Base-by-base conservation (phyloP, 2,888 invertebrate species). In the Pecten maximus region DNA sequence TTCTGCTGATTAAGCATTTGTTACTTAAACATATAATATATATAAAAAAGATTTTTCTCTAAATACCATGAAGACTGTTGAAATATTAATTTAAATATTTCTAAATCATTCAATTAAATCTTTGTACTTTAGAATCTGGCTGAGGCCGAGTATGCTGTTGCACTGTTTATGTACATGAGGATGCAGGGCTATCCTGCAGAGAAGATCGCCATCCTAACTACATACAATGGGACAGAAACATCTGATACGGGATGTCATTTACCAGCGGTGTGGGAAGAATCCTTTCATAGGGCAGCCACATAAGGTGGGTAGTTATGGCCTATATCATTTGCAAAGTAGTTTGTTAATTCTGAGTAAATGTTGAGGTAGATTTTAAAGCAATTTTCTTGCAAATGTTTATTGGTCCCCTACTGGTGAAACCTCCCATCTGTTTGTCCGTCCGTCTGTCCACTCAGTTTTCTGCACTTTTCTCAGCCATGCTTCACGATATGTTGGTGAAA, bases 141-240 rank as follows among this genome's bases (percentile, higher is more conserved):
- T n/a, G 97, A 97, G 96, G 97, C 97, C 10, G 97, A 99, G 96
- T 99, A 99, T 97, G 98, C 99, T 93, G 99, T 99, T 0, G 99
- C 99, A 0, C 98, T 99, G 39, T 99, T 98, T 96, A 99, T 99
- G 99, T 99, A 98, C 96, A 99, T 99, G 99, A 97, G 99, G 48
- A 97, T 99, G 44, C 97, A 99, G 60, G 99, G 99, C 0, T 99
- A 99, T 97, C 99, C 99, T 0, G 98, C 99, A 0, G 98, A 98
- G 92, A 99, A 99, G 97, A 99, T 99, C 94, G 99, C 99, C 44
- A 99, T 99, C 94, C 97, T 99, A 88, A 99, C 99, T 0, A 99
- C 99, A 0, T 99, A 99, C 97, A 99, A 99, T 97, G 99, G n/a
- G 99, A 0, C 99, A 99, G 97, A 99, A 99, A 96, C 99, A 99